These are phyloP conservation scores for Danionella dracula DNA, from an alignment of 2,797 vertebrate genomes.

Conservation along the genomic window DNA sequence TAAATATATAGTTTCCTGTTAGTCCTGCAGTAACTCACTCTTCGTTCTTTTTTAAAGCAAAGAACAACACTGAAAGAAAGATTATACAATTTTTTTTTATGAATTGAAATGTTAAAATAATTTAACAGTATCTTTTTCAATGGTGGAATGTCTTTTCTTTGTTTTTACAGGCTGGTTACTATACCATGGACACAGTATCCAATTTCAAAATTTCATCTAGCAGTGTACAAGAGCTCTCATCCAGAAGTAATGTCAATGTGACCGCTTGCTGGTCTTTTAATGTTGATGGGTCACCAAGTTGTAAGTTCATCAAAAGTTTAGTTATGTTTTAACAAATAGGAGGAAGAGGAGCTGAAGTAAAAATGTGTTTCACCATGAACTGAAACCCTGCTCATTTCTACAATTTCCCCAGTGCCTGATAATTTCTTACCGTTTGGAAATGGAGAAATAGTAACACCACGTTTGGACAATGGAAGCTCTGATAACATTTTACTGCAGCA, in stretches of 20 bases:
- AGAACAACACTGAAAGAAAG: too few species aligned
- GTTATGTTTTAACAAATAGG: background rate
- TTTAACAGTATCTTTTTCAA: too few species aligned
- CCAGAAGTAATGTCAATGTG: background rate
- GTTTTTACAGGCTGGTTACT: constrained; percentile 1
- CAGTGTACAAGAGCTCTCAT: background rate
- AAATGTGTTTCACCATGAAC: background rate
- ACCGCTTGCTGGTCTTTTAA: background rate
- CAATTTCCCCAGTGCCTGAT: background rate
- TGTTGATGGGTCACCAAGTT: background rate
- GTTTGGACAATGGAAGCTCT: background rate
- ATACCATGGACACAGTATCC: background rate
- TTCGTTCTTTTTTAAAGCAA: too few species aligned
- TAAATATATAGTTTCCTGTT: too few species aligned
- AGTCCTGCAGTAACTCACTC: too few species aligned
- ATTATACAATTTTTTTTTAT: too few species aligned
- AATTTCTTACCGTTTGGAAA: background rate
- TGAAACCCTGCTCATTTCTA: too few species aligned
- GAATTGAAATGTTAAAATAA: too few species aligned
- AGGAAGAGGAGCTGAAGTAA: background rate
- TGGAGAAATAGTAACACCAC: background rate
- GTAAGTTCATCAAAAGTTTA: background rate
- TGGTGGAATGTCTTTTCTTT: too few species aligned
- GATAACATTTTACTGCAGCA: too few species aligned
- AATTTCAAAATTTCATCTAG: background rate